A percentile compares a stretch with the other conserved stretches of the same genome.
Evolutionary conservation across 2,888 invertebrate species (phyloP).

Genomic region (Agriopis aurantiaria): DNA sequence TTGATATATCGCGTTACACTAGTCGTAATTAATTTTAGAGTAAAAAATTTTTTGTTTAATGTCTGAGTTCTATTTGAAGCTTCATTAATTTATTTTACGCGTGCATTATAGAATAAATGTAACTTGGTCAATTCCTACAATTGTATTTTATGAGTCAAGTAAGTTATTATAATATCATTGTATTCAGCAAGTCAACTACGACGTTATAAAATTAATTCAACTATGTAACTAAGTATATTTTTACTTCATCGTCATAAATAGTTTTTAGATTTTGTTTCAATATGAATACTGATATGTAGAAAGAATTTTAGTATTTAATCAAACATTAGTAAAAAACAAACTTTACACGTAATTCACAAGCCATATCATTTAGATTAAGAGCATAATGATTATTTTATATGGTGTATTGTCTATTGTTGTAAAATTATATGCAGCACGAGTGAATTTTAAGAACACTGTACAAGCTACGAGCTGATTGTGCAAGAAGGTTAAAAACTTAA

Average conservation of each 20-base stretch:
- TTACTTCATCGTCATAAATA: background rate
- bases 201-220: conserved; percentile 1
- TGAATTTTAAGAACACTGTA: conserved; percentile 29
- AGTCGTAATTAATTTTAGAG: background rate
- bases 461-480: conserved; percentile 23
- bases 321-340: conserved; percentile 26
- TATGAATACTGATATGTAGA: conserved; percentile 1
- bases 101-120: conserved; percentile 46
- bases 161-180: conserved; percentile 33
- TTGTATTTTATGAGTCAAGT: conserved; percentile 31
- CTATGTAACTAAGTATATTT: background rate
- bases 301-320: conserved; percentile 4
- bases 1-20: conserved; percentile 21
- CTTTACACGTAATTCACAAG: conserved; percentile 59
- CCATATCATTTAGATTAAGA: conserved; percentile 79
- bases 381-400: conserved; percentile 38
- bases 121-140: conserved; percentile 66
- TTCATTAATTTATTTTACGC: background rate
- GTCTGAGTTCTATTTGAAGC: conserved; percentile 6
- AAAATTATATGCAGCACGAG: conserved; percentile 26
- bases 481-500: conserved; percentile 12
- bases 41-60: conserved; percentile 12
- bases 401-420: conserved; percentile 13
- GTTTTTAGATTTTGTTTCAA: background rate
- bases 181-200: conserved; percentile 22